Base-by-base conservation (phyloP, 2,888 invertebrate species). In the Epinotia nisella region DNA sequence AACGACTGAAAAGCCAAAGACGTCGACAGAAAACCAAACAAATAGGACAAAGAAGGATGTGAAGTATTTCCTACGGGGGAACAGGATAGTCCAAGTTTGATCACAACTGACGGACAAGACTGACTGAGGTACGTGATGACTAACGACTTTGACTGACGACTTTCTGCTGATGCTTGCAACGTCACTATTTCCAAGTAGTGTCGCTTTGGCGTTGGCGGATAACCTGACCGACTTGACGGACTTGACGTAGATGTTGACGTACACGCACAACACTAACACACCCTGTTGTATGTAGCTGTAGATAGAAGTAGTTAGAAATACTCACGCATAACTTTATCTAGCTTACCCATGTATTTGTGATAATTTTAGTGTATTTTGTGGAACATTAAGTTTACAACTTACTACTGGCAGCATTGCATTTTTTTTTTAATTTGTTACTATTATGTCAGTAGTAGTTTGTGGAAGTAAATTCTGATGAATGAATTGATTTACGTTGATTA, bases 61-160 rank as follows among this genome's bases (percentile, higher is more conserved):
- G 78, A 92, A 90, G 82, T 94, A 86, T 82, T 87, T 89, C 81
- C 89, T 94, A 19, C 90, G 92, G 75, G 94, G 94, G 78, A 93
- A 94, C 90, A 92, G 83, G 87, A 94, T 94, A 78, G 85, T 94
- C 80, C 86, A 90, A 88, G 90, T 91, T 84, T 92, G 92, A 93
- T 81, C 80, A 80, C 79, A 81, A 85, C 83, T 90, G 88, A 90
- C 87, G 79, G 67, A 73, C 84, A 78, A 77, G 77, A 82, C 80
- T 78, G 79, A 79, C 77, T 77, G 80, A 81, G 70, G 70, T 74
- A 75, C 55, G 74, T 74, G n/a, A 29, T 70, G 76, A 77, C 76
- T 75, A 75, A 78, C 69, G 74, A 73, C 72, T 41, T 79, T 82
- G 82, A 85, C 82, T 83, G 82, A 83, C 81, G 65, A 75, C n/a